These are phyloP conservation scores for Agonopterix arenella DNA, from an alignment of 2,888 invertebrate species.

Conservation along the genomic window DNA sequence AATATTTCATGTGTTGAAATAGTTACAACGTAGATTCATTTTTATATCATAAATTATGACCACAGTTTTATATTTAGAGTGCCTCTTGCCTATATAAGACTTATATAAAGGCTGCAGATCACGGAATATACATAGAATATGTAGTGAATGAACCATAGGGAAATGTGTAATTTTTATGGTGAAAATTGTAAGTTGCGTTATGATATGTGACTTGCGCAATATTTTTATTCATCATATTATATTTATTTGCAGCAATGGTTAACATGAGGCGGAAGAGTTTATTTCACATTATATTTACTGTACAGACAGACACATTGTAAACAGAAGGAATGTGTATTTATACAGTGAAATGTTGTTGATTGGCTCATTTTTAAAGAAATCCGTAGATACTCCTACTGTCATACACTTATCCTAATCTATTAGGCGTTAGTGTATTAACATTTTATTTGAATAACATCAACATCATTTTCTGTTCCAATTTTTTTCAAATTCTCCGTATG, in stretches of 20 bases:
- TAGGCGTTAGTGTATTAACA: no score
- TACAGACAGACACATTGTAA: no score
- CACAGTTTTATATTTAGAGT: conserved; percentile 80
- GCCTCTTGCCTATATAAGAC: conserved; percentile 80
- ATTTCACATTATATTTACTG: background rate
- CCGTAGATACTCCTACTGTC: no score
- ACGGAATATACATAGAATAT: conserved; percentile 74
- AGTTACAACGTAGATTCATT: conserved; percentile 65
- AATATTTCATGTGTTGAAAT: conserved; percentile 61
- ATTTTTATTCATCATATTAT: conserved; percentile 13
- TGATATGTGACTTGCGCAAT: conserved; percentile 65
- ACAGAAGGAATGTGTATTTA: no score
- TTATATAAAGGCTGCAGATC: conserved; percentile 78
- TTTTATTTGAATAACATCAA: no score
- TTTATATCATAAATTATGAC: conserved; percentile 74
- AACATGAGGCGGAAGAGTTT: conserved; percentile 1
- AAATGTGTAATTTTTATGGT: conserved; percentile 69
- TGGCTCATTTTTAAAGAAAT: no score
- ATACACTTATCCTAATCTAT: no score
- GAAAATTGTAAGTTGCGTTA: conserved; percentile 78
- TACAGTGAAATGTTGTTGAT: no score
- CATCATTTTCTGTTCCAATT: no score
- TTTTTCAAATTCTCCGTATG: no score
- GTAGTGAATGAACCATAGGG: conserved; percentile 62
- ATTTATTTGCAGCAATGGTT: conserved; percentile 14